These are phyloP conservation scores for Pegea sp. DNA, from an alignment of 23 tunicate species.

Conservation along the genomic window DNA sequence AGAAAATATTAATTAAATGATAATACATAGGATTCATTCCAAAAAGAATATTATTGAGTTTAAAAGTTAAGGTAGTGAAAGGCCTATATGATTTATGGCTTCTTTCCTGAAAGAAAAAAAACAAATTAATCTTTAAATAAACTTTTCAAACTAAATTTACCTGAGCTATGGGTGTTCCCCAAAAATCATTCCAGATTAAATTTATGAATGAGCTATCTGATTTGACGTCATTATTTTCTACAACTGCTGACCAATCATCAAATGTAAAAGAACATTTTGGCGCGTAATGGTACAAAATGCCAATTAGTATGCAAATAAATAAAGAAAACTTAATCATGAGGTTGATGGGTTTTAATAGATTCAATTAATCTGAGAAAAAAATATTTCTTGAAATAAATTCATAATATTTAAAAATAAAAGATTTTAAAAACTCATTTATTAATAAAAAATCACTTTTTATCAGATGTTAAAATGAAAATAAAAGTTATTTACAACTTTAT, in stretches of 20 bases:
- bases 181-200: conserved; percentile 71
- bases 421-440: too few species aligned
- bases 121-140: neutral
- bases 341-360: too few species aligned
- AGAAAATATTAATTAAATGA: conserved; percentile 42
- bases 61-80: conserved; percentile 57
- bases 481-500: too few species aligned
- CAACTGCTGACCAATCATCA: conserved; percentile 69
- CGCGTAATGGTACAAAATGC: conserved; percentile 2
- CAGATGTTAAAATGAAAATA: too few species aligned
- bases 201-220: conserved; percentile 12
- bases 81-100: conserved; percentile 96
- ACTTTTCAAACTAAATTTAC: conserved; percentile 5
- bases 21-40: conserved; percentile 41
- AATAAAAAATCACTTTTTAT: too few species aligned
- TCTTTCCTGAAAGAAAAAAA: conserved; percentile 18
- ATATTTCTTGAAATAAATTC: too few species aligned
- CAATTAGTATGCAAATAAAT: too few species aligned
- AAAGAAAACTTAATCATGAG: too few species aligned
- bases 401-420: too few species aligned
- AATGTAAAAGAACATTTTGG: conserved; percentile 37
- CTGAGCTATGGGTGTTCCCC: conserved; percentile 72
- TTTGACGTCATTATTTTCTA: conserved; percentile 51
- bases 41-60: conserved; percentile 31
- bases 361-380: too few species aligned